Conservation (phyloP, 2,113 vertebrate species). For the Piprites chloris region DNA sequence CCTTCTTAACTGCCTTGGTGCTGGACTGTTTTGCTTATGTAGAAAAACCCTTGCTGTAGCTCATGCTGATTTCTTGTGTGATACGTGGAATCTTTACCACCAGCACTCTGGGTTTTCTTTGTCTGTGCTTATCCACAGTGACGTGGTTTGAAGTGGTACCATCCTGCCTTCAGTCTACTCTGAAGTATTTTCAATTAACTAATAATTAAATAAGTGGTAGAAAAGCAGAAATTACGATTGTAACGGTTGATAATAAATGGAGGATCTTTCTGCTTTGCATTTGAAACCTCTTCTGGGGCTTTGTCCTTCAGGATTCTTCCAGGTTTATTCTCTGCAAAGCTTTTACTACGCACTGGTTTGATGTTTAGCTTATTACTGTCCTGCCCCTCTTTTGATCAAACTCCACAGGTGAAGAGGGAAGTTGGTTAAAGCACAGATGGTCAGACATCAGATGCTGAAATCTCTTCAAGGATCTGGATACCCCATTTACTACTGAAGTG, state of each 20-base stretch:
- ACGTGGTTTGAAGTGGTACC: background rate
- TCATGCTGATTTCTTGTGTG: background rate
- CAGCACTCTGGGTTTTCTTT: background rate
- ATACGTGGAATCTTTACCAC: background rate
- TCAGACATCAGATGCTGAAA: background rate
- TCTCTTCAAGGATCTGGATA: background rate
- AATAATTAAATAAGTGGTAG: background rate
- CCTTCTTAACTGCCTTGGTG: background rate
- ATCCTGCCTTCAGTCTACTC: background rate
- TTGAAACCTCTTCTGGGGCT: background rate
- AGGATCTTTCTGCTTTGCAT: background rate
- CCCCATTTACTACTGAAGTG: background rate
- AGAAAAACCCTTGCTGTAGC: background rate
- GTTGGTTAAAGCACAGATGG: background rate
- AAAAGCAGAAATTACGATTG: background rate
- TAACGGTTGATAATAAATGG: background rate
- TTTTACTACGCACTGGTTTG: background rate
- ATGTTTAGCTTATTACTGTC: background rate
- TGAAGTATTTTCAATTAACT: background rate
- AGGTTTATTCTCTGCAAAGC: background rate
- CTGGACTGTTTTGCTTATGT: background rate
- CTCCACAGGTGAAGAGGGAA: background rate
- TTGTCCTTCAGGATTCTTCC: background rate
- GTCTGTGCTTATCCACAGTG: background rate
- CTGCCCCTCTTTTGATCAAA: background rate